Percentiles rank a stretch among this genome's conserved stretches.
phyloP scores from a whole-genome alignment of 2,888 invertebrate genomes.

The Lobophora halterata region DNA sequence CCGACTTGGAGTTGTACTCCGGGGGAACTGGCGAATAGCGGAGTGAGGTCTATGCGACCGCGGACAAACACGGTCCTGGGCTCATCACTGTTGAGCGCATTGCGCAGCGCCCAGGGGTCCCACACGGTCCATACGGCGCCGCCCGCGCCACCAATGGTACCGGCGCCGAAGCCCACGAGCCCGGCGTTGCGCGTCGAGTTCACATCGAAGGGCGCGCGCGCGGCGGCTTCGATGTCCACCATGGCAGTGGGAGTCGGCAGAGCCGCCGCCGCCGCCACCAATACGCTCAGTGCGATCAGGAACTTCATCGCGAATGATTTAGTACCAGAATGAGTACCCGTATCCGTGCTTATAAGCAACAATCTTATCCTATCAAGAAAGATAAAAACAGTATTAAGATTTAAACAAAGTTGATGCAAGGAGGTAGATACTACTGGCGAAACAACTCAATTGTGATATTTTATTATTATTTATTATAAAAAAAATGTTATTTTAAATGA shows the following conservation, averaged over 20 bases:
- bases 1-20: constrained; percentile 6
- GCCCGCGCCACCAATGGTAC: constrained; percentile 3
- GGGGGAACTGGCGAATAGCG: constrained; percentile 5
- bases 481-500: too few species aligned
- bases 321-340: neutral
- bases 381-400: too few species aligned
- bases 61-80: constrained; percentile 1
- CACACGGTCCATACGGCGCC: constrained; percentile 6
- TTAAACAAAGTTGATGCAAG: too few species aligned
- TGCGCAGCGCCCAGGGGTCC: constrained; percentile 9
- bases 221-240: constrained; percentile 6
- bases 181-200: constrained; percentile 1
- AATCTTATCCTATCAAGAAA: too few species aligned
- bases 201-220: neutral
- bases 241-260: constrained; percentile 2
- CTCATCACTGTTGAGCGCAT: constrained; percentile 4
- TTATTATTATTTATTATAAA: too few species aligned
- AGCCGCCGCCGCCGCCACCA: constrained; percentile 5
- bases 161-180: constrained; percentile 4
- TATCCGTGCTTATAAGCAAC: constrained; percentile 7
- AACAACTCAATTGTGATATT: too few species aligned
- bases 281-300: constrained; percentile 1
- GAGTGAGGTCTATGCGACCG: constrained; percentile 11
- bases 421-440: too few species aligned
- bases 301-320: constrained; percentile 16